Percentiles rank a stretch among this genome's conserved stretches.
These are phyloP conservation scores for Anadara kagoshimensis DNA, from an alignment of 1,140 invertebrate genomes.

Conservation along the genomic window DNA sequence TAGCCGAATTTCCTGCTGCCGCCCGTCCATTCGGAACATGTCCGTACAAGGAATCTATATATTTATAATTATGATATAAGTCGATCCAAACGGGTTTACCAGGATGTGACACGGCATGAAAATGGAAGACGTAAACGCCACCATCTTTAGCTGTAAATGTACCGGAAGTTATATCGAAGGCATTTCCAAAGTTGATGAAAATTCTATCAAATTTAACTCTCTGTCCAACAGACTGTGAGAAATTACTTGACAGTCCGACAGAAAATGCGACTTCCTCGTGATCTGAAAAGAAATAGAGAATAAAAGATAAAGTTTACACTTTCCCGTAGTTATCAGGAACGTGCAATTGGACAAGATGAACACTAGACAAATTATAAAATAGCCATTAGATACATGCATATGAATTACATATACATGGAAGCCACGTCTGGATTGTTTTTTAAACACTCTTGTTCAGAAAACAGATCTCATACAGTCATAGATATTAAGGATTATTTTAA, in stretches of 20 bases:
- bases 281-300: no score
- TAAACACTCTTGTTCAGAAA: no score
- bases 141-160: conserved; percentile 18
- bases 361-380: no score
- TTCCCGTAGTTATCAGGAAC: no score
- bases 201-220: conserved; percentile 22
- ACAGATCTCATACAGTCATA: no score
- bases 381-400: no score
- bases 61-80: conserved; percentile 45
- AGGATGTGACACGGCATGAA: conserved; percentile 33
- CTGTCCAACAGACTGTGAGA: background rate
- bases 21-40: conserved; percentile 32
- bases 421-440: no score
- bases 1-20: conserved; percentile 38
- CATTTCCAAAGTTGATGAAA: conserved; percentile 23
- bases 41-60: conserved; percentile 42
- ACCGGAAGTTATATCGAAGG: conserved; percentile 10
- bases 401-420: no score
- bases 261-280: conserved; percentile 31
- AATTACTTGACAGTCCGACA: conserved; percentile 31
- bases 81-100: conserved; percentile 36
- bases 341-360: no score
- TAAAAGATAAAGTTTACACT: no score
- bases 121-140: conserved; percentile 50
- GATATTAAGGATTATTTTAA: no score